These are phyloP conservation scores for Grapholita molesta DNA, from an alignment of 1,140 invertebrate genomes.

Conservation along the genomic window DNA sequence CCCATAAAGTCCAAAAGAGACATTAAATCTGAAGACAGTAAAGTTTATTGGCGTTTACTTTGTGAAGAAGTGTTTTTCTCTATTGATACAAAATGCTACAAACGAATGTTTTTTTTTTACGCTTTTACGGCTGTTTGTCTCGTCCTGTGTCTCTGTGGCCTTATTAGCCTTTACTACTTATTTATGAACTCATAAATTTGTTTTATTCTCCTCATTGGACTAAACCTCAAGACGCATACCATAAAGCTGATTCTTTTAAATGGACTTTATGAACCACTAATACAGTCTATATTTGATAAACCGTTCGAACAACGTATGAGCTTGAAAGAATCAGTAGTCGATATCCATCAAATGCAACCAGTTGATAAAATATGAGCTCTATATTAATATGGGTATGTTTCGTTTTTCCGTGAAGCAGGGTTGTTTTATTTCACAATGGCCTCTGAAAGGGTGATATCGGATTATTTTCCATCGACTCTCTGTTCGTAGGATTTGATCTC, in stretches of 20 bases:
- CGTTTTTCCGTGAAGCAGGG: neutral
- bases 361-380: neutral
- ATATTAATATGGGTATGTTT: neutral
- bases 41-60: slow-evolving; percentile 13
- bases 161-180: slow-evolving; percentile 7
- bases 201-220: neutral
- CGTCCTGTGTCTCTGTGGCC: slow-evolving; percentile 1
- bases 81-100: neutral
- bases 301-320: neutral
- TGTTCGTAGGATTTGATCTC: neutral
- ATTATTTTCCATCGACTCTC: neutral
- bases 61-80: slow-evolving; percentile 10
- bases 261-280: too few relatives aligned
- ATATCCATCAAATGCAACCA: neutral
- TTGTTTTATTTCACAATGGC: neutral
- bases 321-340: neutral
- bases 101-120: neutral
- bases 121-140: neutral
- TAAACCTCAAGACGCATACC: neutral
- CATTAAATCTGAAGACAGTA: slow-evolving; percentile 8
- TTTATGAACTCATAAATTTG: slow-evolving; percentile 5
- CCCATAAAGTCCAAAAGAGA: slow-evolving; percentile 9
- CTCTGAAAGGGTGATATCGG: neutral
- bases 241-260: neutral
- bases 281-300: too few relatives aligned